A percentile compares a stretch with the other conserved stretches of the same genome.
Conservation (phyloP, 1,140 invertebrate genomes). For the Scaptodrosophila lebanonensis region DNA sequence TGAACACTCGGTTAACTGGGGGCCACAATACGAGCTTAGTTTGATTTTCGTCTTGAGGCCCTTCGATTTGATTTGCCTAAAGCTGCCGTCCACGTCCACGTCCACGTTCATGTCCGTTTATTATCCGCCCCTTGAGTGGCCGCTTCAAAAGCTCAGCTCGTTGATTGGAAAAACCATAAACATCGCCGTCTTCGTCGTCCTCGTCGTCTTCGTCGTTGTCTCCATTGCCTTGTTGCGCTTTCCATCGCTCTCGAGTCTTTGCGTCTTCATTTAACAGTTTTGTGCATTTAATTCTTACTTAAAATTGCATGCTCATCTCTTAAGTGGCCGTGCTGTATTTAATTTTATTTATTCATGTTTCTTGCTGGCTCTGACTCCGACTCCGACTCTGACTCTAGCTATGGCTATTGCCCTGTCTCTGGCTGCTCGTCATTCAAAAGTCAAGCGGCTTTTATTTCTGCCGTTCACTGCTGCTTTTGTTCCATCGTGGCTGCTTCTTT, state of each 20-base stretch:
- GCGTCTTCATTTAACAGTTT: constrained; percentile 44
- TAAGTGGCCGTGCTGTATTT: constrained; percentile 64
- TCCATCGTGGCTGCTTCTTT: constrained; percentile 22
- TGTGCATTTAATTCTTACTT: constrained; percentile 69
- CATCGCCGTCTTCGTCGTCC: background rate
- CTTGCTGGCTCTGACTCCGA: constrained; percentile 3
- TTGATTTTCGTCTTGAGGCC: no score
- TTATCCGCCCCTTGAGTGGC: constrained; percentile 43
- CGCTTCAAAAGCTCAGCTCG: constrained; percentile 29
- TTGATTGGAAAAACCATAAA: constrained; percentile 21
- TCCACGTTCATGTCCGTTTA: constrained; percentile 11
- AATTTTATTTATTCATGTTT: constrained; percentile 68
- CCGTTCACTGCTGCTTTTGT: constrained; percentile 5
- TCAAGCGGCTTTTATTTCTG: constrained; percentile 43
- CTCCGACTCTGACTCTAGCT: constrained; percentile 6
- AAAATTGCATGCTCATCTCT: constrained; percentile 72
- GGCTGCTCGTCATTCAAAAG: constrained; percentile 32
- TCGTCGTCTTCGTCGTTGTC: background rate
- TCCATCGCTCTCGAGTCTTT: background rate
- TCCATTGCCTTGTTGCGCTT: background rate
- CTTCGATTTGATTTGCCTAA: no score
- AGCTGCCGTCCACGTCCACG: no score
- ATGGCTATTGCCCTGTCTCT: background rate
- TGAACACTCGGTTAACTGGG: constrained; percentile 59
- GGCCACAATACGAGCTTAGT: no score